These are phyloP conservation scores for Cygnus olor DNA, from an alignment of 2,797 vertebrate species.

Conservation along the genomic window DNA sequence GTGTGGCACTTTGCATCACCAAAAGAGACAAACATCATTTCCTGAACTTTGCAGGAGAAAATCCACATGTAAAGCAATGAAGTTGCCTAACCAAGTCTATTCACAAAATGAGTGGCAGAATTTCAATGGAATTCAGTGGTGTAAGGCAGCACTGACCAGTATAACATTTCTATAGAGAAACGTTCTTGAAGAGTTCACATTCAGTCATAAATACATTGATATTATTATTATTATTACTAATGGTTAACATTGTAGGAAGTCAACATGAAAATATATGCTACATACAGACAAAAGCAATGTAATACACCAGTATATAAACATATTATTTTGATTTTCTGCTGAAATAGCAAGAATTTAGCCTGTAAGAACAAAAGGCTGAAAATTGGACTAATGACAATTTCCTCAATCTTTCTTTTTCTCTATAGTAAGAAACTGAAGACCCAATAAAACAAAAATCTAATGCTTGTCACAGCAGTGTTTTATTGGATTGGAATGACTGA, in stretches of 20 bases:
- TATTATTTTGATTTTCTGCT: not conserved
- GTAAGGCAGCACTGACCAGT: not conserved
- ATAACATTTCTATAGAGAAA: not conserved
- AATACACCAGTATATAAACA: not conserved
- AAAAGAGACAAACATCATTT: not conserved
- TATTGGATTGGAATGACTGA: not conserved
- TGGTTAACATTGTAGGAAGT: not conserved
- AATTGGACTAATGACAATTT: not conserved
- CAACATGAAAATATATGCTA: not conserved
- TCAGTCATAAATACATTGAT: not conserved
- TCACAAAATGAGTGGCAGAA: not conserved
- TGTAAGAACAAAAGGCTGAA: not conserved
- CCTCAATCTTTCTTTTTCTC: not conserved
- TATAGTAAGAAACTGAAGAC: not conserved
- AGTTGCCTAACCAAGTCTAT: not conserved
- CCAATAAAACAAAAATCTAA: not conserved
- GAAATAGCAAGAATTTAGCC: not conserved
- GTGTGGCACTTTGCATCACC: not conserved
- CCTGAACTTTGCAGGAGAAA: constrained; percentile 15
- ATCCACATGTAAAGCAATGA: not conserved
- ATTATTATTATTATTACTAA: not conserved
- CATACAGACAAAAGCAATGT: not conserved
- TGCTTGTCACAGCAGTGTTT: not conserved
- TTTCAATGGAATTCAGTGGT: rapidly evolving
- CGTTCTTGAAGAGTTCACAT: not conserved